Base-by-base conservation (phyloP, 2,888 invertebrate species). In the Heteromurus nitidus region DNA sequence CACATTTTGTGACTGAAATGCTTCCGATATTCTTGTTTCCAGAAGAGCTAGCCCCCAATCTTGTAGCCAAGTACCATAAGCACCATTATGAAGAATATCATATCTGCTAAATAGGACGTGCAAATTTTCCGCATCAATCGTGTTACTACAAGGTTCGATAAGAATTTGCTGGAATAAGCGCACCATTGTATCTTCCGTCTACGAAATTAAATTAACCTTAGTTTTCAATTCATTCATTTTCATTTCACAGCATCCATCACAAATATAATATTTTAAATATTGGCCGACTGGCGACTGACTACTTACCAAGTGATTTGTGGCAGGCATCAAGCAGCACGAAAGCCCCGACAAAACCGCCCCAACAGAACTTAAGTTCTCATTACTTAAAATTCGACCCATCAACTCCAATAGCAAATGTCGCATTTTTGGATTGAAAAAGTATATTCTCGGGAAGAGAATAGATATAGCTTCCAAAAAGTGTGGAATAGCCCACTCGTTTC, bases 391-490 rank as follows among this genome's bases (percentile, higher is more conserved):
- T 53, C 75, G 28, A 20, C 13, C n/a, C 18, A 69, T 28, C 0
- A 74, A 28, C 22, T 67, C 58, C 16, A 47, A 11, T 2, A 81
- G 24, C 16, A 30, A n/a, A 16, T 67, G 36, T 24, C 44, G 3
- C 65, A 58, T 0, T 0, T 60, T 26, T 13, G 58, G 24, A 24
- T 75, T 44, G 9, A 31, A 62, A 36, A 28, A 58, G 20, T 31
- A 75, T 9, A 81, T 36, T 22, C 74, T 60, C 2, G 68, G 69
- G 3, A 69, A 13, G 0, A 81, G n/a, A 3, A 36, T 16, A 0
- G 58, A 76, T 0, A 76, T 16, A 0, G 76, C 58, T 13, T 76
- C 30, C 20, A 76, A 16, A 44, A 55, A 67, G 31, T 76, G 76
- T 0, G 76, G 76, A 30, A 68, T 44, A 0, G 67, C 16, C 67